A percentile compares a stretch with the other conserved stretches of the same genome.
Evolutionary conservation across 23 tunicate species (phyloP).

Genomic region (Phallusia fumigata): DNA sequence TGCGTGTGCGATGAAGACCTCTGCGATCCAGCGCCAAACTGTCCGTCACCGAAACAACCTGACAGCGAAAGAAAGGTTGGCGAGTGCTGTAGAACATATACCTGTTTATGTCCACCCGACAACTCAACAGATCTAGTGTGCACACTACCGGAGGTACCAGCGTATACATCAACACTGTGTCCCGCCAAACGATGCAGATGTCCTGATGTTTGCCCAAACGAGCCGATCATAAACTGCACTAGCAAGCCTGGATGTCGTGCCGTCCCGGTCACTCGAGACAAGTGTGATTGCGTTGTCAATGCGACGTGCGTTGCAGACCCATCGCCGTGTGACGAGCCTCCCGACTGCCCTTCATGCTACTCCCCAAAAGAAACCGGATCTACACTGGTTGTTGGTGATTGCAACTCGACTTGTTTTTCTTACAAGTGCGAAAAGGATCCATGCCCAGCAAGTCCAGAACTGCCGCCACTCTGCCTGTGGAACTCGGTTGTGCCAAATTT

Average conservation of each 20-base stretch:
- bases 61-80: background rate
- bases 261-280: conserved; percentile 24
- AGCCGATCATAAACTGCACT: conserved; percentile 31
- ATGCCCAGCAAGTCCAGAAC: conserved; percentile 13
- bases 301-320: conserved; percentile 41
- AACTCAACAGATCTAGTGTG: conserved; percentile 22
- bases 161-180: conserved; percentile 17
- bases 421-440: conserved; percentile 3
- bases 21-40: conserved; percentile 18
- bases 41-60: conserved; percentile 14
- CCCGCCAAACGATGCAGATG: conserved; percentile 40
- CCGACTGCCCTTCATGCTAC: conserved; percentile 32
- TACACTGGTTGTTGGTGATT: conserved; percentile 21
- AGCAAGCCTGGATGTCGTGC: conserved; percentile 48
- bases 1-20: conserved; percentile 10
- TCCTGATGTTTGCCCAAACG: conserved; percentile 39
- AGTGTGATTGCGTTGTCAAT: conserved; percentile 41
- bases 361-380: background rate
- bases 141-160: conserved; percentile 13
- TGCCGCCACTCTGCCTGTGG: conserved; percentile 36
- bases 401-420: conserved; percentile 14
- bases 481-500: conserved; percentile 13
- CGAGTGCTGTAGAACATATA: conserved; percentile 25
- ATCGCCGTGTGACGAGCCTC: conserved; percentile 23
- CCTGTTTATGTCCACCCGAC: conserved; percentile 39